phyloP scores from a whole-genome alignment of 2,113 vertebrate species.

The Otus sunia region DNA sequence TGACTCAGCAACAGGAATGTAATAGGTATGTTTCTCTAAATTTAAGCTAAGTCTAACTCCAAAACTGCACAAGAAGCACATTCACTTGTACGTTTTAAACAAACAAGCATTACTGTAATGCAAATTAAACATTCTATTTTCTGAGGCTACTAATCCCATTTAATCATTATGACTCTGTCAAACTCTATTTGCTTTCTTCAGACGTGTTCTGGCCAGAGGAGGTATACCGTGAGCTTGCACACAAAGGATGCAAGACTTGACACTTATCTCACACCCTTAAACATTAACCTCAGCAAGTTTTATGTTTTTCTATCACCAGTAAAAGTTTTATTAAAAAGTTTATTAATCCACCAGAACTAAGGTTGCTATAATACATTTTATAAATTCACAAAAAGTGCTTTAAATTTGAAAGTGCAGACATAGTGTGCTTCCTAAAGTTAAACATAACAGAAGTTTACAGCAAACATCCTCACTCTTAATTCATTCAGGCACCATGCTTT shows the following conservation, averaged over 20 bases:
- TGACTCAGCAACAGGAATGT: background rate
- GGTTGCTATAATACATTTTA: background rate
- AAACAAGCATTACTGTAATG: background rate
- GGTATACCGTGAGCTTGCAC: background rate
- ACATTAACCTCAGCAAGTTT: background rate
- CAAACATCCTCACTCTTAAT: background rate
- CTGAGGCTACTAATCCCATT: background rate
- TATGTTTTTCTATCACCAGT: background rate
- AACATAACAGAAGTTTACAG: background rate
- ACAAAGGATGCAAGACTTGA: background rate
- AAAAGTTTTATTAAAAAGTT: background rate
- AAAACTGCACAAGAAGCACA: background rate
- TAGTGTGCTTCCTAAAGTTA: background rate
- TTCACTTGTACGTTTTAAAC: background rate
- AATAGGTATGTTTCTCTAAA: background rate
- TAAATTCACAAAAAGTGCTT: background rate
- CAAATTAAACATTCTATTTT: background rate
- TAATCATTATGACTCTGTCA: background rate
- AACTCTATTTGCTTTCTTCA: background rate
- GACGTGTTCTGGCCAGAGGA: background rate
- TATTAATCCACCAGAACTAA: background rate
- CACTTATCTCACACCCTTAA: background rate
- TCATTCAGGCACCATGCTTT: fast-evolving
- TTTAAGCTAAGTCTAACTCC: background rate
- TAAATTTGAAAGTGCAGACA: background rate